A percentile compares a stretch with the other conserved stretches of the same genome.
These are phyloP conservation scores for Sebastes variabilis DNA, from an alignment of 2,797 vertebrate genomes.

Conservation along the genomic window DNA sequence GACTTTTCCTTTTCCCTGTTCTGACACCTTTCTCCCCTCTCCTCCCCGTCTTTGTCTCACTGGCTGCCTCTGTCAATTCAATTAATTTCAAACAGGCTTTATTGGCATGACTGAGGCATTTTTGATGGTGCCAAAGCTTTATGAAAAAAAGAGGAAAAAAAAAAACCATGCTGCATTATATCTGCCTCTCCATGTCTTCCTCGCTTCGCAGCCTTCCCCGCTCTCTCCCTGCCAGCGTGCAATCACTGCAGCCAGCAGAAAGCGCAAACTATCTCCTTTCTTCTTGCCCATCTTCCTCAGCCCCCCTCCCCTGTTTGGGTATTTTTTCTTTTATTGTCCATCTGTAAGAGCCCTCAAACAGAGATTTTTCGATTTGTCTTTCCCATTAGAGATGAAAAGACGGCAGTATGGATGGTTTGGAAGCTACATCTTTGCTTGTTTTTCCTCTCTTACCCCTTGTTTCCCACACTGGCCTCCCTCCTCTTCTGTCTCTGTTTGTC, in stretches of 20 bases:
- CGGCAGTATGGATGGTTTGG: constrained; percentile 35
- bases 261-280: constrained; percentile 43
- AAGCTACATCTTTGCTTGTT: constrained; percentile 26
- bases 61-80: constrained; percentile 77
- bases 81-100: constrained; percentile 82
- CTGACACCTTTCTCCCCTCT: constrained; percentile 68
- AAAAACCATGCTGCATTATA: constrained; percentile 69
- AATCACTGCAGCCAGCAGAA: constrained; percentile 68
- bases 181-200: constrained; percentile 62
- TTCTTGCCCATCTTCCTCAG: constrained; percentile 30
- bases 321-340: constrained; percentile 52
- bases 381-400: constrained; percentile 53
- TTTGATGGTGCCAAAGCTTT: constrained; percentile 72
- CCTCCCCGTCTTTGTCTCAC: constrained; percentile 68
- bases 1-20: constrained; percentile 72
- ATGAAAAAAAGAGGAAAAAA: constrained; percentile 40
- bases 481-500: constrained; percentile 24
- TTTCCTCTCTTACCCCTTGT: constrained; percentile 6
- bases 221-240: constrained; percentile 66
- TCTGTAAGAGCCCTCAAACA: constrained; percentile 55
- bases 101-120: constrained; percentile 78
- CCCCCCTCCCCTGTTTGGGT: constrained; percentile 26
- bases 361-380: constrained; percentile 52
- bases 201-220: constrained; percentile 60
- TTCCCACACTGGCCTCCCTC: constrained; percentile 18